Evolutionary conservation across 2,797 vertebrate genomes (phyloP).

Genomic region (Catostomus latipinnis): DNA sequence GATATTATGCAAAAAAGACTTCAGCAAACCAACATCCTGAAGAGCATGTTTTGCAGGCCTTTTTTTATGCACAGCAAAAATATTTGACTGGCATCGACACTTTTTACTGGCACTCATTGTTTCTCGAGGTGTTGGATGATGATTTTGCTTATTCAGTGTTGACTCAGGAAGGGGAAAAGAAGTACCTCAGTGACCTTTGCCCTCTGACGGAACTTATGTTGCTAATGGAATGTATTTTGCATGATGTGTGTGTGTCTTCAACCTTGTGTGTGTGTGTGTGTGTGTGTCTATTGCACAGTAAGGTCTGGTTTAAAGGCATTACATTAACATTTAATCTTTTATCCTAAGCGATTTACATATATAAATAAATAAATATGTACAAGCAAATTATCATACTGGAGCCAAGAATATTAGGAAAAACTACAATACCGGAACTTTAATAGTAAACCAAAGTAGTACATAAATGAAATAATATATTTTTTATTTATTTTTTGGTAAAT

Average conservation of each 20-base stretch:
- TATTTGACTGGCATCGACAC: slow-evolving; percentile 5
- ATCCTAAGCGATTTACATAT: too few species aligned
- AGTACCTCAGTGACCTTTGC: slow-evolving; percentile 9
- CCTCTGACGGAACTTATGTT: slow-evolving; percentile 15
- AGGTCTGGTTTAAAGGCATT: neutral
- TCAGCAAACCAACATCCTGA: too few species aligned
- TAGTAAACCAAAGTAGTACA: too few species aligned
- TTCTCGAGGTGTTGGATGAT: neutral
- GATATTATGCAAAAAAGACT: too few species aligned
- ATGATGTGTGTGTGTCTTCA: neutral
- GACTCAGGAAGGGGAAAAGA: slow-evolving; percentile 41
- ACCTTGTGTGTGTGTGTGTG: neutral
- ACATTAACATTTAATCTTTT: too few species aligned
- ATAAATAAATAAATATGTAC: too few species aligned
- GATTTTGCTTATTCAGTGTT: slow-evolving; percentile 39
- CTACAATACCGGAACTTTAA: too few species aligned
- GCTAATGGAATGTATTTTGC: slow-evolving; percentile 14
- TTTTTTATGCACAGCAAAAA: neutral
- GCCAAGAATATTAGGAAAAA: too few species aligned
- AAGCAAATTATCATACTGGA: too few species aligned
- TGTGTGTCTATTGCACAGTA: neutral
- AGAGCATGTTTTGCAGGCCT: neutral
- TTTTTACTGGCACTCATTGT: neutral
- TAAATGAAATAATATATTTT: too few species aligned
- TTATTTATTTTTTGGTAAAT: too few species aligned